A percentile compares a stretch with the other conserved stretches of the same genome.
These are phyloP conservation scores for Phalloptychus januarius DNA, from an alignment of 2,797 vertebrate genomes.

Conservation along the genomic window DNA sequence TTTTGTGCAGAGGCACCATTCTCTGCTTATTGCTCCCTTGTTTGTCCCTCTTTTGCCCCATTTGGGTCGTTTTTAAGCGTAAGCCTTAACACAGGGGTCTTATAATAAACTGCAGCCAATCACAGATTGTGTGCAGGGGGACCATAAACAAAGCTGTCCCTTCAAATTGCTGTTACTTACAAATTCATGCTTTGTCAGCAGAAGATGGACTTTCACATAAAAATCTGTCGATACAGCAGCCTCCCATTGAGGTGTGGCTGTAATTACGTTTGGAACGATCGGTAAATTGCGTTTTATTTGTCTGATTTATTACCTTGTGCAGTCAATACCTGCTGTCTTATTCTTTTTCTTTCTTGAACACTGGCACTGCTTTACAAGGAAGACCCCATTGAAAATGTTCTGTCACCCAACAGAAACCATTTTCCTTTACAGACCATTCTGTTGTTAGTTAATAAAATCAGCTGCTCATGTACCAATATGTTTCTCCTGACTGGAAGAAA, in stretches of 20 bases:
- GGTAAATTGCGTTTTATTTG: constrained; percentile 13
- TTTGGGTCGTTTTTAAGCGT: background rate
- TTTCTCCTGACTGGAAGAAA: background rate
- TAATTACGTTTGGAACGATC: constrained; percentile 19
- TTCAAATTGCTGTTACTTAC: constrained; percentile 20
- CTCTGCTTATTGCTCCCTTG: background rate
- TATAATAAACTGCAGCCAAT: constrained; percentile 14
- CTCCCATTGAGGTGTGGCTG: constrained; percentile 10
- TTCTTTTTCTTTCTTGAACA: background rate
- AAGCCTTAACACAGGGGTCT: constrained; percentile 3
- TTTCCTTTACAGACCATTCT: background rate
- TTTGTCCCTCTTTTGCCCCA: background rate
- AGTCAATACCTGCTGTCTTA: background rate
- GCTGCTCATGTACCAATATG: background rate
- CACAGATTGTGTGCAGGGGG: constrained; percentile 8
- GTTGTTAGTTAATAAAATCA: background rate
- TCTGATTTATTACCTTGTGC: constrained; percentile 5
- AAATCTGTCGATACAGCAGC: constrained; percentile 15
- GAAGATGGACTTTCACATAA: constrained; percentile 19
- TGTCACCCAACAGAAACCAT: background rate
- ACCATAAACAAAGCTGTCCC: constrained; percentile 19
- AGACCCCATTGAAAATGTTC: background rate
- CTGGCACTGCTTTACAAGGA: too few species aligned
- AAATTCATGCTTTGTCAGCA: constrained; percentile 20
- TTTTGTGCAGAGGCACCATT: background rate